Base-by-base conservation (phyloP, 2,888 invertebrate genomes). In the Melangyna quadrimaculata region DNA sequence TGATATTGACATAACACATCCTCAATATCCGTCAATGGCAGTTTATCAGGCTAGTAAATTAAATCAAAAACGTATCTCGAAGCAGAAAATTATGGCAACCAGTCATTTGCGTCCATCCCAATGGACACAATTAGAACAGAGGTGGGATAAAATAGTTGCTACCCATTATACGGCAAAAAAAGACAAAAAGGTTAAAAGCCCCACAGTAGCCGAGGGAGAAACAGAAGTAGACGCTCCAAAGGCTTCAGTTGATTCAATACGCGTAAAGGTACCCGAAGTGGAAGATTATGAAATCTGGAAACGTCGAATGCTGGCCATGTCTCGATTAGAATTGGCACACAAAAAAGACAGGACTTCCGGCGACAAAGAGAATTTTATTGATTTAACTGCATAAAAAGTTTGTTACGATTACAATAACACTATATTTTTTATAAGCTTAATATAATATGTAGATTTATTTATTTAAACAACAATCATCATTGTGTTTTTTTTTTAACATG, bases 261-360 rank as follows among this genome's bases (percentile, higher is more conserved):
- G 78, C 2, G 3, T 40, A 40, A 86, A 78, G 53, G 61, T 79
- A 37, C 87, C 51, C 0, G 88, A 59, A 71, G 87, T 92, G 57
- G 95, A 95, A 89, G 92, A 94, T 0, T 95, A 95, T 86, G 94
- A 94, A 77, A 93, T 92, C 14, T 95, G 95, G 95, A 95, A 94
- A 82, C 90, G 90, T 24, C 92, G 95, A 43, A 94, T 95, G 90
- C 88, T 95, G 37, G 71, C 79, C 0, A 78, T 86, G 71, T 90
- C 91, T 19, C 92, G 93, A 81, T 89, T 91, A 10, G 94, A 95
- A 0, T 92, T 89, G n/a, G 92, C 75, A 8, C 3, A 55, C 17
- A 59, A 32, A 19, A 71, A 72, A 37, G 43, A 29, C 5, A 70
- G 61, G 3, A 19, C 53, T 10, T 24, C 14, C 3, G 22, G 12